Base-by-base conservation (phyloP, 1,140 invertebrate species). In the Helicorthomorpha holstii region DNA sequence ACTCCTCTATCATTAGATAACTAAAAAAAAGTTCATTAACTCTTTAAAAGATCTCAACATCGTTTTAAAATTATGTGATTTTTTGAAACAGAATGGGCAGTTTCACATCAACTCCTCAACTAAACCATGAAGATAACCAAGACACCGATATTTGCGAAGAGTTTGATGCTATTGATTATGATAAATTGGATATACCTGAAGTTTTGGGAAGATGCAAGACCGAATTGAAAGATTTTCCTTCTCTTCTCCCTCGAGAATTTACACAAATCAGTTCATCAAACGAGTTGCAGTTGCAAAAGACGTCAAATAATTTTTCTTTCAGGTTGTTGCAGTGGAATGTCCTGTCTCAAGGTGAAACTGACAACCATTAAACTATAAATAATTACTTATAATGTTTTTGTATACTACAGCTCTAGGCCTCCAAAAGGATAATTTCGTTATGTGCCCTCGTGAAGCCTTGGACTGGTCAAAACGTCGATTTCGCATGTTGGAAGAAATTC, bases 271-370 rank as follows among this genome's bases (percentile, higher is more conserved):
- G 21, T 46, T 3, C 34, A 47, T 29, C 42, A 38, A 50, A 26
- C 49, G 29, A 19, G 44, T 43, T 1, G 45, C 44, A 24, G 42
- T 29, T 34, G 43, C 22, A 50, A 54, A 51, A 49, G 4, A 25
- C 50, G n/a, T n/a, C n/a, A n/a, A n/a, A n/a, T n/a, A n/a, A n/a
- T n/a, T n/a, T 12, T 44, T 44, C 34, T 41, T 53, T 83, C 52
- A 68, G 81, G 56, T 59, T 84, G 21, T 70, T 84, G 57, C 81
- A 83, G 58, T 84, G 82, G 81, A 84, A 84, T 62, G 72, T 83
- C 55, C 64, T 84, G 3, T 80, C 82, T 16, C 81, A 84, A 75
- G 78, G 81, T 83, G 71, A 65, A 62, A 19, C 49, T 34, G 4
- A 51, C 19, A 10, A 10, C 38, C 3, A 24, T 24, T 50, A 23